Evolutionary conservation across 2,888 invertebrate species (phyloP).

Genomic region (Stenoptilia bipunctidactyla): DNA sequence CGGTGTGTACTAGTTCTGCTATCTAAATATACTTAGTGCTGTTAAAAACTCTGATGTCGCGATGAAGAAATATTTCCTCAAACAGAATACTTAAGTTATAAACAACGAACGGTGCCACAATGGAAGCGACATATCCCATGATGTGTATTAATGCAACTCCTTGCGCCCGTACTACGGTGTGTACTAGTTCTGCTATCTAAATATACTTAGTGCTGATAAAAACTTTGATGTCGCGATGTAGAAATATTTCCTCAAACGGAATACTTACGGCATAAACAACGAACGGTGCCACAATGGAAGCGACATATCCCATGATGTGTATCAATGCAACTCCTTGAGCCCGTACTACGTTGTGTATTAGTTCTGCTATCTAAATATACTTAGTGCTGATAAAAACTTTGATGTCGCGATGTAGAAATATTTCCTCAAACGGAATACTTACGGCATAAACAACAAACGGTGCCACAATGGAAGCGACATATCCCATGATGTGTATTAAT

Average conservation of each 20-base stretch:
- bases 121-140: slow-evolving; percentile 89
- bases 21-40: no score
- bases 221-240: no score
- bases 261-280: slow-evolving; percentile 82
- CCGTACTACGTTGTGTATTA: slow-evolving; percentile 87
- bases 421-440: no score
- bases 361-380: no score
- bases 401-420: no score
- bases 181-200: slow-evolving; percentile 88
- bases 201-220: no score
- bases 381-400: no score
- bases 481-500: slow-evolving; percentile 89
- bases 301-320: slow-evolving; percentile 90
- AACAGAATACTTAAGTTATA: slow-evolving; percentile 76
- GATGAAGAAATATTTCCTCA: no score
- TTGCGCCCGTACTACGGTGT: slow-evolving; percentile 89
- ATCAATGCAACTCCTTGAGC: slow-evolving; percentile 90
- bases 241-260: no score
- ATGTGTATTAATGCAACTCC: slow-evolving; percentile 89
- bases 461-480: slow-evolving; percentile 84
- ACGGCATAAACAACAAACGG: slow-evolving; percentile 89
- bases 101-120: slow-evolving; percentile 87
- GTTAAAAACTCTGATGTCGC: no score
- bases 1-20: slow-evolving; percentile 89
- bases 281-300: slow-evolving; percentile 86